phyloP scores from a whole-genome alignment of 1,140 invertebrate species.

The Ips typographus region DNA sequence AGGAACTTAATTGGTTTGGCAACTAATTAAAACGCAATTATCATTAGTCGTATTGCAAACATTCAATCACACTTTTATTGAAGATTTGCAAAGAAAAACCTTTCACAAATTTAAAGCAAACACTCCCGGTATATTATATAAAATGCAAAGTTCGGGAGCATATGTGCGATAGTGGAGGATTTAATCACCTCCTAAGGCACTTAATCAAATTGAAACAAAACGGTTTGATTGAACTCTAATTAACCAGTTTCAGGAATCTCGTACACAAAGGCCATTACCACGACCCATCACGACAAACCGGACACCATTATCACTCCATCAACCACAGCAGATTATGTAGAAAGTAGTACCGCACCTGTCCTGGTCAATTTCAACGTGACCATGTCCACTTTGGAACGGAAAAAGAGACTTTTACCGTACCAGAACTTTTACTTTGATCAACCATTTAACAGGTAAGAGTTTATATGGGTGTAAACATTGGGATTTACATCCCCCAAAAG shows the following conservation, averaged over 20 bases:
- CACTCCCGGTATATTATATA: too few species aligned
- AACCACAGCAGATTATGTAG: constrained; percentile 19
- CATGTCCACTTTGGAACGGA: constrained; percentile 55
- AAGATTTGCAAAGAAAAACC: too few species aligned
- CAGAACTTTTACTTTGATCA: constrained; percentile 73
- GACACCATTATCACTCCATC: constrained; percentile 38
- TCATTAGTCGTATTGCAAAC: too few species aligned
- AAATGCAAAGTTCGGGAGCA: too few species aligned
- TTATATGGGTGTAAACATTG: background rate
- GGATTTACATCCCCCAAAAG: too few species aligned
- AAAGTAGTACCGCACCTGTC: constrained; percentile 7
- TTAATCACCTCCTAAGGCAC: background rate
- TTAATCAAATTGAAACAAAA: constrained; percentile 4
- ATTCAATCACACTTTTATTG: too few species aligned
- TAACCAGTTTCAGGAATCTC: constrained; percentile 12
- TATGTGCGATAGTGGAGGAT: too few species aligned
- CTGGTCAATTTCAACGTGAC: constrained; percentile 26
- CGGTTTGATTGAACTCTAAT: background rate
- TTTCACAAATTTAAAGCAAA: too few species aligned
- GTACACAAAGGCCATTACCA: constrained; percentile 38
- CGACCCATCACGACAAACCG: constrained; percentile 48
- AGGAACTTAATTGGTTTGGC: background rate
- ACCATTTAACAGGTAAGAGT: constrained; percentile 27
- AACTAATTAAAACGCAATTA: background rate
- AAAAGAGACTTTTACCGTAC: constrained; percentile 75